Percentiles rank a stretch among this genome's conserved stretches.
phyloP scores from a whole-genome alignment of 2,797 vertebrate species.

The Aselliscus stoliczkanus region DNA sequence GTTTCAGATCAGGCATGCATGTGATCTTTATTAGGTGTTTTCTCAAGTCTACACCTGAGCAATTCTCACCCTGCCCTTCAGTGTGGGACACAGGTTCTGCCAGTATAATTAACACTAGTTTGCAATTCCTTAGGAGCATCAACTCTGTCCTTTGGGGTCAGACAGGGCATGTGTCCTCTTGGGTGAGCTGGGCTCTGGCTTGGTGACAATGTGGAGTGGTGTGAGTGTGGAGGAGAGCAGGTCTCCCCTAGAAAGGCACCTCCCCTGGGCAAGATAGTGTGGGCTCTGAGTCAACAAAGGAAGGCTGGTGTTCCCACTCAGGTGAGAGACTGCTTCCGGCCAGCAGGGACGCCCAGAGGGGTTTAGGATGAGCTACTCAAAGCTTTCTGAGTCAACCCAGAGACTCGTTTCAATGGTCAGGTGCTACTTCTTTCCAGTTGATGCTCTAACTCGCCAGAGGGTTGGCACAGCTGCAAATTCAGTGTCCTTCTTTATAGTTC shows the following conservation, averaged over 20 bases:
- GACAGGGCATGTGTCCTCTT: not conserved
- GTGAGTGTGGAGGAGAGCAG: not conserved
- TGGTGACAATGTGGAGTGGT: not conserved
- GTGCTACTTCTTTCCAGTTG: fast-evolving
- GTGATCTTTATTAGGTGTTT: not conserved
- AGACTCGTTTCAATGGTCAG: not conserved
- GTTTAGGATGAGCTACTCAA: not conserved
- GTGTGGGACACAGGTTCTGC: not conserved
- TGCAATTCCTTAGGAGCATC: not conserved
- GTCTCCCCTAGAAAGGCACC: not conserved
- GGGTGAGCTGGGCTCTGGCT: not conserved
- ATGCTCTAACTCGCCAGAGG: not conserved
- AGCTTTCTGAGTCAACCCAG: not conserved
- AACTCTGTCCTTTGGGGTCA: not conserved
- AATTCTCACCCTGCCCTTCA: not conserved
- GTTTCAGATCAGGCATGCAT: fast-evolving
- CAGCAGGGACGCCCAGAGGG: not conserved
- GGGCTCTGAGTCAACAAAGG: not conserved
- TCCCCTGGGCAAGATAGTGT: not conserved
- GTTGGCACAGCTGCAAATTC: not conserved
- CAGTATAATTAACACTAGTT: not conserved
- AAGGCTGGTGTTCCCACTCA: not conserved
- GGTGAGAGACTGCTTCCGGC: not conserved
- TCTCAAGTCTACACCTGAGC: fast-evolving
- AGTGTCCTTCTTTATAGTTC: not conserved